Evolutionary conservation across 2,888 invertebrate species (phyloP), one percentile per base, ranked within the genome.

Genomic region (Tubulanus polymorphus): DNA sequence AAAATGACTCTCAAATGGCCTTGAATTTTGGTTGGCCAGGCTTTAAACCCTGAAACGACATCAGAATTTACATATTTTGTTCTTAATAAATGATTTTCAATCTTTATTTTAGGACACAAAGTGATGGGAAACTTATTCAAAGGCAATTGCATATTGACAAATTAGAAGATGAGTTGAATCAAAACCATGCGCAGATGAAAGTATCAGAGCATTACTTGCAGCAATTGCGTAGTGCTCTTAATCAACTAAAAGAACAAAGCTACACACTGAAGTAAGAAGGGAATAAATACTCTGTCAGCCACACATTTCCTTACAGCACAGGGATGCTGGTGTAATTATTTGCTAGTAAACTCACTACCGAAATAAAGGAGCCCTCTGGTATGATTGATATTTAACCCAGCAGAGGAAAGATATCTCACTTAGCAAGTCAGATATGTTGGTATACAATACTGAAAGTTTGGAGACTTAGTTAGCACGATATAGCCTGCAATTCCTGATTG

Each of bases 151-250:
- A 73, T 53, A 73, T 77, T 29, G 53, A 59, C 1, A 55, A 81
- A 47, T 78, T 81, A 30, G 70, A 79, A 18, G 74, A 81, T 15
- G 54, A 64, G 32, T 47, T 69, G 5, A 48, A 58, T 1, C 56
- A 57, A 1, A 37, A 66, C 1, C 47, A 63, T 28, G 67, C 72
- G 2, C 66, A 70, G 49, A 62, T 69, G 27, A 58, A 64, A 6
- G 71, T 70, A 1, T 72, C 68, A 3, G 67, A 71, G 27, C 69
- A 72, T 46, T 64, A 71, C 37, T 50, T 65, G 2, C 69, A 70
- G 29, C 71, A 73, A 67, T 72, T 65, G 53, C 61, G 65, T 20
- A 59, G 53, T 26, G 71, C 72, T 32, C 63, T 72, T 3, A 63
- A 61, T 25, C 67, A 70, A 61, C 60, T 64, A 51, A 72, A 70